These are phyloP conservation scores for Excalfactoria chinensis DNA, from an alignment of 2,113 vertebrate species.

Conservation along the genomic window DNA sequence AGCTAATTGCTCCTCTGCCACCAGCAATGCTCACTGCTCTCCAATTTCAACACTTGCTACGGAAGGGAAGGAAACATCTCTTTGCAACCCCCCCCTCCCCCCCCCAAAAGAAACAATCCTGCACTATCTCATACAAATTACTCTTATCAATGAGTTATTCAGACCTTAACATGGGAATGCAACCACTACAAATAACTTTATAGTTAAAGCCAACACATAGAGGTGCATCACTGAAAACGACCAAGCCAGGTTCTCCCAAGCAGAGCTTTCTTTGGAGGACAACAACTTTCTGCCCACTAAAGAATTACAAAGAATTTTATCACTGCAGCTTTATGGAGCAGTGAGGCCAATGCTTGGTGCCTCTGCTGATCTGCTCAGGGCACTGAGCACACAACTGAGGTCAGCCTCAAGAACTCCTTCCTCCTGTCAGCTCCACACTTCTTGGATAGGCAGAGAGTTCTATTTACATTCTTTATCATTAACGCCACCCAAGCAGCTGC, in stretches of 20 bases:
- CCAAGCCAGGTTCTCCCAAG: fast-evolving
- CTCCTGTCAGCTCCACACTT: not conserved
- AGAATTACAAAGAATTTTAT: not conserved
- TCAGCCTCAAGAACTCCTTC: not conserved
- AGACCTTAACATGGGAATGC: not conserved
- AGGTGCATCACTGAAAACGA: not conserved
- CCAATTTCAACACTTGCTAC: not conserved
- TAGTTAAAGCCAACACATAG: not conserved
- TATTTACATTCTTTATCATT: not conserved
- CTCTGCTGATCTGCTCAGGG: not conserved
- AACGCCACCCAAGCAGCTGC: not conserved
- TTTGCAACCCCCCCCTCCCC: not conserved
- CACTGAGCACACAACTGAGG: not conserved
- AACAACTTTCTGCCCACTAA: not conserved
- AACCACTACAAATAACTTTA: not conserved
- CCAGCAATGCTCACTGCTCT: not conserved
- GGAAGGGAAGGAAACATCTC: not conserved
- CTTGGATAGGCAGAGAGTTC: not conserved
- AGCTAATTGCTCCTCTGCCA: not conserved
- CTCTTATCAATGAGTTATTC: not conserved
- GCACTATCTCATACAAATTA: not conserved
- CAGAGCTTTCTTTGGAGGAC: not conserved
- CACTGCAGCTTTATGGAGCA: not conserved
- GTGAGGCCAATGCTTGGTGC: not conserved
- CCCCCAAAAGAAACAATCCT: not conserved